Percentiles rank a stretch among this genome's conserved stretches.
These are phyloP conservation scores for Teinopalpus imperialis DNA, from an alignment of 2,888 invertebrate genomes.

Conservation along the genomic window DNA sequence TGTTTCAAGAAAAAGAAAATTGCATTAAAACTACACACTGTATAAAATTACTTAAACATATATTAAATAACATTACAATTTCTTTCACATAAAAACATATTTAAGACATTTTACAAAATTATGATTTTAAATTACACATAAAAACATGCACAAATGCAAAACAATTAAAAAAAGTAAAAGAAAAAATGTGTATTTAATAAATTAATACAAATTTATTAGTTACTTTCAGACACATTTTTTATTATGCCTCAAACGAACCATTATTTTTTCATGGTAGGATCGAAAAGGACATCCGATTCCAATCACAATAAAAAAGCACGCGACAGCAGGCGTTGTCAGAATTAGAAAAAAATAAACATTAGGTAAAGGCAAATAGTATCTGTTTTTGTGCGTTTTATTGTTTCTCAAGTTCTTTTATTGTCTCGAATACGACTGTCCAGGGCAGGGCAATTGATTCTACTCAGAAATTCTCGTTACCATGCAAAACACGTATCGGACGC, in stretches of 20 bases:
- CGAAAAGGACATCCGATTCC: constrained; percentile 12
- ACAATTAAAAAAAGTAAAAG: too few relatives aligned
- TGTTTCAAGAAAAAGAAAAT: too few relatives aligned
- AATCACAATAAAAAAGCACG: constrained; percentile 18
- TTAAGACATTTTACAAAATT: too few relatives aligned
- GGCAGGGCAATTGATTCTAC: constrained; percentile 19
- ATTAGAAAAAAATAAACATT: constrained; percentile 25
- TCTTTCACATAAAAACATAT: too few relatives aligned
- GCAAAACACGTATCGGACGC: constrained; percentile 12
- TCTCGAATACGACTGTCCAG: constrained; percentile 15
- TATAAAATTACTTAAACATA: too few relatives aligned
- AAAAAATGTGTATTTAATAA: too few relatives aligned
- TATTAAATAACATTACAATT: too few relatives aligned
- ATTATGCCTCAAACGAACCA: background rate
- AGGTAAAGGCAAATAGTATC: constrained; percentile 17
- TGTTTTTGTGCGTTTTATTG: constrained; percentile 25
- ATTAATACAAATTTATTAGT: too few relatives aligned
- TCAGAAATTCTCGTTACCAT: constrained; percentile 24
- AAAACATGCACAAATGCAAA: too few relatives aligned
- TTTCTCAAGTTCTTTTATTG: constrained; percentile 22
- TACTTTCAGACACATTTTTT: too few relatives aligned
- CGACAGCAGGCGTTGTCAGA: constrained; percentile 19
- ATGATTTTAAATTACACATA: too few relatives aligned
- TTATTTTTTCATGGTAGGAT: constrained; percentile 2
- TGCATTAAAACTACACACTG: too few relatives aligned